phyloP scores from a whole-genome alignment of 2,888 invertebrate genomes.

The Callosobruchus maculatus region DNA sequence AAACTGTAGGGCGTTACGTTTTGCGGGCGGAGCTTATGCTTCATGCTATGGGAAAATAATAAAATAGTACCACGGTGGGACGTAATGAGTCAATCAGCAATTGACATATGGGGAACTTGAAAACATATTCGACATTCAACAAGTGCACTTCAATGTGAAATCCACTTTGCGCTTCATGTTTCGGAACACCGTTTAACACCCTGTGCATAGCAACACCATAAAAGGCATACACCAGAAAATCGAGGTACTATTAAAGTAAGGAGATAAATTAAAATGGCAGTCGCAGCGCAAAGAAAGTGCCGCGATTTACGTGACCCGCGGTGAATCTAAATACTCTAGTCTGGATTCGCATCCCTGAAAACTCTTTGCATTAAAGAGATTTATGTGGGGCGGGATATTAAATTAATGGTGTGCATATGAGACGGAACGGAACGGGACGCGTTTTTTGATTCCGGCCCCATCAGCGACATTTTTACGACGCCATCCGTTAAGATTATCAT shows the following conservation, averaged over 20 bases:
- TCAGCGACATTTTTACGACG: conserved; percentile 33
- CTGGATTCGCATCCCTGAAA: conserved; percentile 6
- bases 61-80: no score
- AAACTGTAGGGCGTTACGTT: no score
- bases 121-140: no score
- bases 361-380: conserved; percentile 22
- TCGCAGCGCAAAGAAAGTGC: not conserved
- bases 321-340: not conserved
- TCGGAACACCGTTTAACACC: not conserved
- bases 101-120: no score
- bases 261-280: not conserved
- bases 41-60: no score
- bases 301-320: not conserved
- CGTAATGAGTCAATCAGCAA: no score
- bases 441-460: conserved; percentile 25
- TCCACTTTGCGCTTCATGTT: not conserved
- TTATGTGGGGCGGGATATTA: conserved; percentile 26
- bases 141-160: no score
- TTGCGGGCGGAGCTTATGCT: no score
- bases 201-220: not conserved
- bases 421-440: conserved; percentile 20
- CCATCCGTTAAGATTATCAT: conserved; percentile 37
- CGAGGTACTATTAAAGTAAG: not conserved
- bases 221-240: not conserved
- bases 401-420: conserved; percentile 30